Percentiles rank a stretch among this genome's conserved stretches.
Conservation (phyloP, 1,140 invertebrate genomes). For the Drosophila kikkawai region DNA sequence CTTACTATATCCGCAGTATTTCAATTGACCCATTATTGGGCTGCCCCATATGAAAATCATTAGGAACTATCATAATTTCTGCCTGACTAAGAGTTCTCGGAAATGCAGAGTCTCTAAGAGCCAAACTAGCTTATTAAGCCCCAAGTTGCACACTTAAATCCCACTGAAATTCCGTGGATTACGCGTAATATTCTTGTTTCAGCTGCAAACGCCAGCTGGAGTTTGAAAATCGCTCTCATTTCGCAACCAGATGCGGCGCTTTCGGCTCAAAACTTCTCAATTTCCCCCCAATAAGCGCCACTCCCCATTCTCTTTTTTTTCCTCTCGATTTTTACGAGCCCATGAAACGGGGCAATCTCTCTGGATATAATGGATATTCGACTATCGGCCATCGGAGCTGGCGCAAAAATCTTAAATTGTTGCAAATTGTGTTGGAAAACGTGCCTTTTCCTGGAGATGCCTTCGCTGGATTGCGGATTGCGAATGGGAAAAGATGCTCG, state of each 20-base stretch:
- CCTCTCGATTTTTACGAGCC: slow-evolving; percentile 41
- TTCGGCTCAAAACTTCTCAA: slow-evolving; percentile 9
- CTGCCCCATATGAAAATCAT: background rate
- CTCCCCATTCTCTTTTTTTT: background rate
- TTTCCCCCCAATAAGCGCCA: slow-evolving; percentile 45
- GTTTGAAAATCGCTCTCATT: slow-evolving; percentile 19
- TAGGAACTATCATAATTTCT: background rate
- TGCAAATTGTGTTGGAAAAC: slow-evolving; percentile 79
- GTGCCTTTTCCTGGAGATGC: slow-evolving; percentile 70
- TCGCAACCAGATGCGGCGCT: slow-evolving; percentile 49
- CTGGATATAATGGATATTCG: slow-evolving; percentile 34
- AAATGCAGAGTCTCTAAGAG: slow-evolving; percentile 1
- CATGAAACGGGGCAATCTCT: slow-evolving; percentile 63
- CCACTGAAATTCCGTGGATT: slow-evolving; percentile 9
- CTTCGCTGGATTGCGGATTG: slow-evolving; percentile 10
- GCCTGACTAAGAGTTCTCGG: background rate
- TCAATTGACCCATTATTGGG: background rate
- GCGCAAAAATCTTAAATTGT: slow-evolving; percentile 80
- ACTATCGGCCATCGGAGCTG: slow-evolving; percentile 70
- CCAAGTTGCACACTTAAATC: slow-evolving; percentile 11
- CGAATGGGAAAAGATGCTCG: slow-evolving; percentile 40
- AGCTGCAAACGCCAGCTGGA: slow-evolving; percentile 33
- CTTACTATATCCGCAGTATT: background rate
- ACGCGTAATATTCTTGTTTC: slow-evolving; percentile 13
- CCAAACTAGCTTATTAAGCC: slow-evolving; percentile 1